Evolutionary conservation across 2,888 invertebrate genomes (phyloP).

Genomic region (Drepana falcataria): DNA sequence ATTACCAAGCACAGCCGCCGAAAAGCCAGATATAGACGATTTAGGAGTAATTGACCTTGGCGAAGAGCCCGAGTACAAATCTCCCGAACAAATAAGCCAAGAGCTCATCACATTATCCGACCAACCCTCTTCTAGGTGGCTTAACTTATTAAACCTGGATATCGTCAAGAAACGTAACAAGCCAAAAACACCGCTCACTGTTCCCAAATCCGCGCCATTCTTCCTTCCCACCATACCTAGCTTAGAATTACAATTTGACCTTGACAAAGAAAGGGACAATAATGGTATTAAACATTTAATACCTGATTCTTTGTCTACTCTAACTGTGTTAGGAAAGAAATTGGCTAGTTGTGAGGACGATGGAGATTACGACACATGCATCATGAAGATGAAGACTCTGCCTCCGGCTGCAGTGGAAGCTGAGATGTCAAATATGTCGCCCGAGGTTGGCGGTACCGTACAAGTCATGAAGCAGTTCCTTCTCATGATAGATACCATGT

Average conservation of each 20-base stretch:
- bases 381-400: conserved; percentile 82
- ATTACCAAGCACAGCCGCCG: conserved; percentile 65
- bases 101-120: conserved; percentile 92
- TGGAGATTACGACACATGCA: conserved; percentile 74
- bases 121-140: conserved; percentile 93
- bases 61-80: conserved; percentile 81
- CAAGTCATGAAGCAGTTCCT: conserved; percentile 88
- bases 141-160: conserved; percentile 92
- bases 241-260: conserved; percentile 89
- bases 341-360: conserved; percentile 71
- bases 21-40: conserved; percentile 66
- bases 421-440: conserved; percentile 89
- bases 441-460: conserved; percentile 84
- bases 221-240: conserved; percentile 95
- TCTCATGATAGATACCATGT: conserved; percentile 83
- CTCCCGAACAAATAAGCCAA: conserved; percentile 85
- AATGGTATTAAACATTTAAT: conserved; percentile 74
- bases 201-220: conserved; percentile 94
- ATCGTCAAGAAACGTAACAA: conserved; percentile 93
- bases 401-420: conserved; percentile 92
- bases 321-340: conserved; percentile 84
- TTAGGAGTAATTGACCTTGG: conserved; percentile 57
- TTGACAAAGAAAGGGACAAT: conserved; percentile 66
- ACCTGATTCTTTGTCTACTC: conserved; percentile 80
- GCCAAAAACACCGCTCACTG: conserved; percentile 89